Conservation (phyloP, 2,113 vertebrate species). For the Chinchilla lanigera region DNA sequence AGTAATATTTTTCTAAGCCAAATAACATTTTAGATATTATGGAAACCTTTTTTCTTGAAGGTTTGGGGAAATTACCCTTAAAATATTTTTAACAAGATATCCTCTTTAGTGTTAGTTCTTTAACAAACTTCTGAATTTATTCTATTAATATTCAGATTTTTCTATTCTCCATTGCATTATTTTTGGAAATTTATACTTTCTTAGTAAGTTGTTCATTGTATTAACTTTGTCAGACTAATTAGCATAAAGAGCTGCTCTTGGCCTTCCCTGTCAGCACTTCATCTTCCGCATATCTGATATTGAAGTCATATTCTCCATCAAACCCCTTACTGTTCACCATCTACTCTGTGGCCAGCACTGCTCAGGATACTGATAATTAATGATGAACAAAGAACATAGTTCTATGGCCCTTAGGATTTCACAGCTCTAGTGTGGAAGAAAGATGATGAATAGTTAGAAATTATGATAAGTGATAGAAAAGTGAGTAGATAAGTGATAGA, state of each 20-base stretch:
- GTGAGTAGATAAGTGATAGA: no score
- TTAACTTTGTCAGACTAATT: conserved; percentile 3
- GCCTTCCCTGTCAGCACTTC: not conserved
- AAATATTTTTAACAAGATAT: conserved; percentile 21
- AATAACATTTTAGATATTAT: conserved; percentile 59
- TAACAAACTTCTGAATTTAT: not conserved
- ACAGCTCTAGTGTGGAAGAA: not conserved
- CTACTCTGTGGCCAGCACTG: not conserved
- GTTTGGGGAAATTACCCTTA: conserved; percentile 1
- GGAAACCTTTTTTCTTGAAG: not conserved
- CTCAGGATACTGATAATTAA: not conserved
- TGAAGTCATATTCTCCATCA: not conserved
- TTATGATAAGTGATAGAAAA: not conserved
- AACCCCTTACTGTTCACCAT: not conserved
- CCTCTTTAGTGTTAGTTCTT: conserved; percentile 33
- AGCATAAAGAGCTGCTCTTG: not conserved
- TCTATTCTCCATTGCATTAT: not conserved
- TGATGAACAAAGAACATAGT: not conserved
- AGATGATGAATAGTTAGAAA: conserved; percentile 10
- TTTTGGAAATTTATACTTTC: conserved; percentile 39
- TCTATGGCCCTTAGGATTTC: not conserved
- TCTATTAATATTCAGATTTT: conserved; percentile 20
- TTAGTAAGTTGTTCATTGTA: not conserved
- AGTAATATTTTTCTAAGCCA: conserved; percentile 29
- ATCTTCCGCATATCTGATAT: not conserved